Conservation (phyloP, 2,888 invertebrate species). For the Yponomeuta sedellus region DNA sequence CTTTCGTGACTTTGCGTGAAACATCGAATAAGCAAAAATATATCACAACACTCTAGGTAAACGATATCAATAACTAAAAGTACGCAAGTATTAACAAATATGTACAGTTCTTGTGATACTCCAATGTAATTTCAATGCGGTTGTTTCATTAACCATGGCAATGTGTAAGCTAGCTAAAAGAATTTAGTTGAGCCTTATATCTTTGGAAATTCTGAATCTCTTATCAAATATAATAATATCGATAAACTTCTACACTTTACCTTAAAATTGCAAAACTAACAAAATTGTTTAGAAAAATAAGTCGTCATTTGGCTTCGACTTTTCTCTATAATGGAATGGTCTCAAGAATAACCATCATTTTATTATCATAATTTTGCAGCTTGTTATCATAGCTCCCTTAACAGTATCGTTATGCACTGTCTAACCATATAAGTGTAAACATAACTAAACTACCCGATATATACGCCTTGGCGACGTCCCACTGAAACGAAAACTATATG, state of each 20-base stretch:
- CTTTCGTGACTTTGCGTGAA: not conserved
- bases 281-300: slow-evolving; percentile 75
- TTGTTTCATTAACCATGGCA: slow-evolving; percentile 31
- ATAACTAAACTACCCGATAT: not conserved
- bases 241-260: slow-evolving; percentile 68
- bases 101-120: slow-evolving; percentile 16
- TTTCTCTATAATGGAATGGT: slow-evolving; percentile 72
- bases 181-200: slow-evolving; percentile 70
- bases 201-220: slow-evolving; percentile 70
- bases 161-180: slow-evolving; percentile 53
- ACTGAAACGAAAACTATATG: not conserved
- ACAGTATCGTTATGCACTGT: slow-evolving; percentile 13
- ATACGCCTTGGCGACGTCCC: not conserved
- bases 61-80: slow-evolving; percentile 8
- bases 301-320: slow-evolving; percentile 73
- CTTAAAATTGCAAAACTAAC: slow-evolving; percentile 70
- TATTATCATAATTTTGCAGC: slow-evolving; percentile 15
- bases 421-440: slow-evolving; percentile 4
- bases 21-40: slow-evolving; percentile 4
- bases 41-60: slow-evolving; percentile 17
- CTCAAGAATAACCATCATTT: slow-evolving; percentile 60
- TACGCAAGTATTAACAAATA: slow-evolving; percentile 12
- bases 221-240: slow-evolving; percentile 57
- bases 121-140: slow-evolving; percentile 12
- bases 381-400: slow-evolving; percentile 10